Percentiles rank a stretch among this genome's conserved stretches.
phyloP scores from a whole-genome alignment of 2,113 vertebrate species.

The Cacatua alba region DNA sequence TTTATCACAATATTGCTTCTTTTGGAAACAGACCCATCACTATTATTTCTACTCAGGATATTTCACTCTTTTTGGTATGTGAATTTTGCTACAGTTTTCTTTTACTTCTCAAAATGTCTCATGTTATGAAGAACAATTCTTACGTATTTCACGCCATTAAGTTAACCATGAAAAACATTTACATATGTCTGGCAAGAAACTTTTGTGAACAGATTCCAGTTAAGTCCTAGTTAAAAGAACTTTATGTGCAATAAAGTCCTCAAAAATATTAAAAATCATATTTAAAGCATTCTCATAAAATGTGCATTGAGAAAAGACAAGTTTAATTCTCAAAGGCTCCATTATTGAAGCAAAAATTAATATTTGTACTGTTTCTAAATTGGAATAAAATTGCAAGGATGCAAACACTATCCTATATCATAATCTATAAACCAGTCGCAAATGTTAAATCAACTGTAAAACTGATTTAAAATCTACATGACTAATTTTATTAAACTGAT shows the following conservation, averaged over 20 bases:
- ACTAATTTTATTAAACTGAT: conserved; percentile 82
- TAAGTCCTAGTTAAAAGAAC: conserved; percentile 81
- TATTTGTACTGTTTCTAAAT: conserved; percentile 84
- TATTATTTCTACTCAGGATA: too few species aligned
- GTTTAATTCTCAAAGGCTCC: conserved; percentile 82
- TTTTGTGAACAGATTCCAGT: conserved; percentile 56
- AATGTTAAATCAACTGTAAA: conserved; percentile 82
- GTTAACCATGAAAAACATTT: conserved; percentile 75
- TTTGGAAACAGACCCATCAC: too few species aligned
- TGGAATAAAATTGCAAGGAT: conserved; percentile 88
- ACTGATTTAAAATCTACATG: conserved; percentile 81
- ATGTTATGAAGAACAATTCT: conserved; percentile 42
- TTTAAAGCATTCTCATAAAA: conserved; percentile 84
- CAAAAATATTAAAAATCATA: conserved; percentile 91
- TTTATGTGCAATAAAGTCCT: conserved; percentile 81
- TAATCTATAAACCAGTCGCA: conserved; percentile 81
- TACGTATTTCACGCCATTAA: conserved; percentile 69
- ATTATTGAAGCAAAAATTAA: conserved; percentile 90
- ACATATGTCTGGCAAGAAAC: conserved; percentile 83
- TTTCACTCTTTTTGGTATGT: too few species aligned
- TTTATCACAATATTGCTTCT: too few species aligned
- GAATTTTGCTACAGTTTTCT: not conserved
- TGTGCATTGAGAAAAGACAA: conserved; percentile 80
- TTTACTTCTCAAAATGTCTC: conserved; percentile 7
- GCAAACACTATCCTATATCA: conserved; percentile 77